A percentile compares a stretch with the other conserved stretches of the same genome.
Conservation (phyloP, 1,140 invertebrate species). For the Bombyx mandarina region DNA sequence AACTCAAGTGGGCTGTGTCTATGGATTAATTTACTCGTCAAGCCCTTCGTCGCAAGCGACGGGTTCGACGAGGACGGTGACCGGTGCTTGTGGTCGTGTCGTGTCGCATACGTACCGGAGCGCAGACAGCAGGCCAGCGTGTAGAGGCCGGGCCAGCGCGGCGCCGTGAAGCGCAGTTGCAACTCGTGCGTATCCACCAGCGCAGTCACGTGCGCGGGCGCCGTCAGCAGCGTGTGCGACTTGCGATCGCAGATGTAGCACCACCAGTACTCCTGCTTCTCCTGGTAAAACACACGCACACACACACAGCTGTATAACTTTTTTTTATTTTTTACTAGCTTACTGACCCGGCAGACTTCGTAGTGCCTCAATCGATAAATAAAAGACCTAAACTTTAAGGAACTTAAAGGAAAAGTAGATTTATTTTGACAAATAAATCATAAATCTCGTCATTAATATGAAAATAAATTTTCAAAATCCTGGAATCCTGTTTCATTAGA, state of each 20-base stretch:
- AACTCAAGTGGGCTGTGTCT: too few relatives aligned
- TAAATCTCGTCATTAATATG: too few relatives aligned
- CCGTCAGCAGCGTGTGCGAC: conserved; percentile 88
- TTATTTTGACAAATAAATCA: too few relatives aligned
- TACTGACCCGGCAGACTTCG: not conserved
- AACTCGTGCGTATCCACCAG: conserved; percentile 86
- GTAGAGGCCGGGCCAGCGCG: conserved; percentile 91
- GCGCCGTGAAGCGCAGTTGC: conserved; percentile 96
- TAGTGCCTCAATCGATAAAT: not conserved
- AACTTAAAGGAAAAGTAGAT: not conserved
- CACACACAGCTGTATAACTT: conserved; percentile 3
- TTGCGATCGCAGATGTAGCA: conserved; percentile 97
- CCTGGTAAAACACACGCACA: conserved; percentile 59
- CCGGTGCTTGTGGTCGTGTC: too few relatives aligned
- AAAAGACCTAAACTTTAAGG: not conserved
- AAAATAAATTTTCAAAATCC: too few relatives aligned
- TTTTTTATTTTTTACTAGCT: not conserved
- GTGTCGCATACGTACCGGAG: conserved; percentile 68
- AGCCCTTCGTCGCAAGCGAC: too few relatives aligned
- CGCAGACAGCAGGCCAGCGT: conserved; percentile 94
- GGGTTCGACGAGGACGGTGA: too few relatives aligned
- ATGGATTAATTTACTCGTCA: too few relatives aligned
- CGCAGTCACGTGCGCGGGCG: conserved; percentile 92
- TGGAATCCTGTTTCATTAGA: too few relatives aligned
- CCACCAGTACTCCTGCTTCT: conserved; percentile 99